Evolutionary conservation across 2,797 vertebrate species (phyloP).

Genomic region (Argyrosomus regius): DNA sequence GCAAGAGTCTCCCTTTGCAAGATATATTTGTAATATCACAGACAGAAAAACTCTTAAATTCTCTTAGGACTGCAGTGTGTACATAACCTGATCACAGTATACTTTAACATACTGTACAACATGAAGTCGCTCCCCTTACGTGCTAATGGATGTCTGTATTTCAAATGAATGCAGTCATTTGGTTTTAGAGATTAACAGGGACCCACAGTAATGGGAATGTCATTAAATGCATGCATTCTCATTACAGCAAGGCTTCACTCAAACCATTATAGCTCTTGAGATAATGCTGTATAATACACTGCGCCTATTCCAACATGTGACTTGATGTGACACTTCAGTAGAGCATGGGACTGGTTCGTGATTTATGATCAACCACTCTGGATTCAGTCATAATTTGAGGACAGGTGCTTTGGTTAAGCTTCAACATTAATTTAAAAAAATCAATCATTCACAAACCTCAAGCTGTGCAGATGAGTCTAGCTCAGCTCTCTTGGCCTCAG

Average conservation of each 20-base stretch:
- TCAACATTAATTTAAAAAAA: background rate
- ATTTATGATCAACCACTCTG: too few species aligned
- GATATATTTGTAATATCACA: background rate
- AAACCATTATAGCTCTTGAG: background rate
- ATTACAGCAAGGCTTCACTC: background rate
- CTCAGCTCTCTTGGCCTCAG: conserved; percentile 87
- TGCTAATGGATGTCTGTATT: background rate
- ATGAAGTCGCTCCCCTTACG: background rate
- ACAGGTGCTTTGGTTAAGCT: background rate
- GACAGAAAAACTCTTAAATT: background rate
- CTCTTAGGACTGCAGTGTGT: background rate
- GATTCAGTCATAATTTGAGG: background rate
- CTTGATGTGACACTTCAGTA: background rate
- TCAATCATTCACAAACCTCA: conserved; percentile 82
- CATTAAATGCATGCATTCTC: background rate
- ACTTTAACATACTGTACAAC: background rate
- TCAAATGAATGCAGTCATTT: background rate
- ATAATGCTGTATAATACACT: background rate
- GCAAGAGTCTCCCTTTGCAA: background rate
- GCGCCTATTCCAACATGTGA: background rate
- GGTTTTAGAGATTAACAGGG: background rate
- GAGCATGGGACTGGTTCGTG: background rate
- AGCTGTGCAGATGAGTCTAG: conserved; percentile 81
- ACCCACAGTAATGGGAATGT: background rate
- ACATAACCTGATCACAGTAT: background rate